Conservation (phyloP, 2,888 invertebrate genomes). For the Hypomecis punctinalis region DNA sequence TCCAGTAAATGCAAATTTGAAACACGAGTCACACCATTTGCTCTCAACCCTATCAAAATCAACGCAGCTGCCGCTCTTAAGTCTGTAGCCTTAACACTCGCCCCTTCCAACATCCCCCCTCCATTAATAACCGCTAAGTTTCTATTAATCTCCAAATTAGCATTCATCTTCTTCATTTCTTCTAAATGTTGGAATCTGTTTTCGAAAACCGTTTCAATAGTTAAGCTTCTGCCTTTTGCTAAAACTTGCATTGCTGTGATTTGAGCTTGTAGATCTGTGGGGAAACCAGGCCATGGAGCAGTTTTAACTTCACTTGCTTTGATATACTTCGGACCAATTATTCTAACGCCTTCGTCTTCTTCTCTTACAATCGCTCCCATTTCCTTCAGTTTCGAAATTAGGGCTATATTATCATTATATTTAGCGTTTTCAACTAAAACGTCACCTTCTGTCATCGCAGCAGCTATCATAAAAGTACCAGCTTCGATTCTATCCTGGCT, state of each 20-base stretch:
- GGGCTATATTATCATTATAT: conserved; percentile 10
- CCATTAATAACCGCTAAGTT: conserved; percentile 25
- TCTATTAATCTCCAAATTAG: conserved; percentile 11
- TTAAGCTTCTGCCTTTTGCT: conserved; percentile 25
- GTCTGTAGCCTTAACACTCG: conserved; percentile 23
- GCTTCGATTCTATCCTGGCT: conserved; percentile 38
- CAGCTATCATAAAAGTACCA: conserved; percentile 42
- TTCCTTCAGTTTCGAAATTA: conserved; percentile 26
- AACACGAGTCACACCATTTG: conserved; percentile 27
- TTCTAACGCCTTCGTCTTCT: conserved; percentile 28
- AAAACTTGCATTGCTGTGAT: conserved; percentile 21
- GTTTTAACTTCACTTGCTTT: conserved; percentile 26
- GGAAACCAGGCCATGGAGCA: conserved; percentile 31
- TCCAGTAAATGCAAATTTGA: conserved; percentile 29
- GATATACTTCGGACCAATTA: conserved; percentile 26
- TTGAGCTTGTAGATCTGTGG: conserved; percentile 36
- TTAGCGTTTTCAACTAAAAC: conserved; percentile 27
- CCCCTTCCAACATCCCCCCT: conserved; percentile 6
- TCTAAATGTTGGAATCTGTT: conserved; percentile 33
- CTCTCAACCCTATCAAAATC: conserved; percentile 27
- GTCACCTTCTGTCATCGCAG: conserved; percentile 37
- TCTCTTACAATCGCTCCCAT: conserved; percentile 26
- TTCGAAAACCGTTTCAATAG: conserved; percentile 33
- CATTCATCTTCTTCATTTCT: conserved; percentile 29
- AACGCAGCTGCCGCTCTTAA: conserved; percentile 33